Base-by-base conservation (phyloP, 1,140 invertebrate genomes). In the Scaptomyza hsui region DNA sequence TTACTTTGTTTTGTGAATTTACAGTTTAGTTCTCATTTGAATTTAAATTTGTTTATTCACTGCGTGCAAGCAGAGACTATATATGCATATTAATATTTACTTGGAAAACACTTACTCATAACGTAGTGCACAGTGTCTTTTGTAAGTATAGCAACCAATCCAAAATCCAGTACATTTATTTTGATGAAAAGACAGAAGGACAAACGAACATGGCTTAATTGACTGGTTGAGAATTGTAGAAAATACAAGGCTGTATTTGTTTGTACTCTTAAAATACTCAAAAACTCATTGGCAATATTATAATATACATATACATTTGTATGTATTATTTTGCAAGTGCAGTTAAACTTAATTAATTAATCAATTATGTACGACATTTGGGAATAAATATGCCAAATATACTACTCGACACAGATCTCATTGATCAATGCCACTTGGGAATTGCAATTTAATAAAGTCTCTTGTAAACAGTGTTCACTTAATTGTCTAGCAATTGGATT, bases 31-130 rank as follows among this genome's bases (percentile, higher is more conserved):
- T 53, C 53, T 15, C 3, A 42, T 62, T 41, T 53, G 53, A 52
- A 45, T 56, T 21, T 12, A 4, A 6, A 73, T 69, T 42, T 79
- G 77, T 79, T 79, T 79, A 80, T 67, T 62, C 57, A 52, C 19
- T 37, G 10, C 39, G 26, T 13, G 44, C 13, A 26, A 29, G 60
- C 44, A 15, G 42, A 70, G 29, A 57, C 15, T 7, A 45, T 47
- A 53, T 63, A 47, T 39, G 16, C 39, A 24, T 55, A 21, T 59
- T 59, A 21, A 53, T 52, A 24, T 53, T 53, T 39, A 21, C 35
- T 53, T n/a, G 4, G 15, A 12, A 49, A 32, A 32, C 16, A 49
- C 13, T 18, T 32, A 35, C 9, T 49, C 19, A 21, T 19, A 13
- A 4, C 7, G 10, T 10, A 21, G 2, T 13, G 26, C 12, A 69